A percentile compares a stretch with the other conserved stretches of the same genome.
Evolutionary conservation across 2,113 vertebrate genomes (phyloP).

Genomic region (Clarias macrocephalus): DNA sequence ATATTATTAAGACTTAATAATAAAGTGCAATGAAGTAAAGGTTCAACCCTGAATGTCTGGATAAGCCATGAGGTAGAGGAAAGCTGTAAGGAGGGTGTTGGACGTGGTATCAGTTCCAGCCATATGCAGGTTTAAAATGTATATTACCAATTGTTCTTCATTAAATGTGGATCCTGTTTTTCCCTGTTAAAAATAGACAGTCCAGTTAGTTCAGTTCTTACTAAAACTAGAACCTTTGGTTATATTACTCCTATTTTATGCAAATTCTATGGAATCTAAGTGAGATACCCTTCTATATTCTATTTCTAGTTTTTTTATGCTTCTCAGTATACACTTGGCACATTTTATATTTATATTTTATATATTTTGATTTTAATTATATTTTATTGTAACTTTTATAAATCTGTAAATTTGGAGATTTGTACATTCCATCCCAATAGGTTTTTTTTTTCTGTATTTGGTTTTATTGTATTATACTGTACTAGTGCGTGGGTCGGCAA

Average conservation of each 20-base stretch:
- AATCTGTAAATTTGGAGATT: too few species aligned
- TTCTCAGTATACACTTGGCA: too few species aligned
- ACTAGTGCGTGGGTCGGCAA: too few species aligned
- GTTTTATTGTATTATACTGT: too few species aligned
- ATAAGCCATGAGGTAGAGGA: constrained; percentile 58
- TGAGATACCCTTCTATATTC: background rate
- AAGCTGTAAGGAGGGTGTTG: constrained; percentile 55
- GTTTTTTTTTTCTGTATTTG: too few species aligned
- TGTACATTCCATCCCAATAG: too few species aligned
- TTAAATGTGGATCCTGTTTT: constrained; percentile 39
- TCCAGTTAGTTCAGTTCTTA: background rate
- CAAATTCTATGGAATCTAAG: background rate
- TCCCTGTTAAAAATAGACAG: constrained; percentile 18
- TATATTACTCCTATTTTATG: background rate
- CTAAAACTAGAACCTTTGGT: background rate
- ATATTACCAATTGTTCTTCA: constrained; percentile 44
- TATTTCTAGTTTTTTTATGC: too few species aligned
- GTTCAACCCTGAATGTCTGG: constrained; percentile 58
- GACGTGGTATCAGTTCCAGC: constrained; percentile 61
- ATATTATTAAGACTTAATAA: background rate
- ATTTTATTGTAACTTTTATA: too few species aligned
- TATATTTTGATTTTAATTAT: too few species aligned
- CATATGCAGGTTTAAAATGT: constrained; percentile 42
- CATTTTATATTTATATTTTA: too few species aligned
- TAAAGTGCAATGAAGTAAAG: background rate